Base-by-base conservation (phyloP, 2,113 vertebrate species). In the Solea solea region DNA sequence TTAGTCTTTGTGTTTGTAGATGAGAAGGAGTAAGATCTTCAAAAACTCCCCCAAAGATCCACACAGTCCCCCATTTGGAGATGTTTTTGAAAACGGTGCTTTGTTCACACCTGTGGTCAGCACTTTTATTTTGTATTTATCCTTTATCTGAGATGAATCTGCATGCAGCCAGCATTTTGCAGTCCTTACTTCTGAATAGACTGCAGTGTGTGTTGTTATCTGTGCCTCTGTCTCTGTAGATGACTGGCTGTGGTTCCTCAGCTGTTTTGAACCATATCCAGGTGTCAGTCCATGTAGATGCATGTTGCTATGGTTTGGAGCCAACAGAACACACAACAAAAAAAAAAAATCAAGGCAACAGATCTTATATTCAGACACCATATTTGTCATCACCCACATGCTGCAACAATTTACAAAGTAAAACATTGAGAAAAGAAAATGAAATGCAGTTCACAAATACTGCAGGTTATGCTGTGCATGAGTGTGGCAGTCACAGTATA, bases 171-270 rank as follows among this genome's bases (percentile, higher is more conserved):
- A 84, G 79, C 86, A 90, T 92, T 91, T 76, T 86, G 74, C 68
- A 89, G 72, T 91, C 81, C 72, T 74, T 89, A 83, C 76, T 64
- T 77, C 7, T 92, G 88, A 92, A 92, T 90, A 90, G 87, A 91
- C 82, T 89, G 56, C 57, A 76, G 82, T 83, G 65, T 85, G 70
- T 46, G 78, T 84, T 85, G 82, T 90, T 90, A 88, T 92, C 88
- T 85, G 79, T 4, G 62, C 80, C 63, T 80, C 64, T 83, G 79
- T 84, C 73, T 84, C 76, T 83, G 80, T 85, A 81, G 85, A 25
- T 83, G 73, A 71, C 82, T 81, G 77, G 16, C 75, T 86, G 51
- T 74, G 68, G 78, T 77, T 86, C 85, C 54, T 27, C 10, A 27
- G 41, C n/a, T 56, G 64, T 75, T 87, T 90, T 90, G 87, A 91